Base-by-base conservation (phyloP, 2,888 invertebrate genomes). In the Selenia dentaria region DNA sequence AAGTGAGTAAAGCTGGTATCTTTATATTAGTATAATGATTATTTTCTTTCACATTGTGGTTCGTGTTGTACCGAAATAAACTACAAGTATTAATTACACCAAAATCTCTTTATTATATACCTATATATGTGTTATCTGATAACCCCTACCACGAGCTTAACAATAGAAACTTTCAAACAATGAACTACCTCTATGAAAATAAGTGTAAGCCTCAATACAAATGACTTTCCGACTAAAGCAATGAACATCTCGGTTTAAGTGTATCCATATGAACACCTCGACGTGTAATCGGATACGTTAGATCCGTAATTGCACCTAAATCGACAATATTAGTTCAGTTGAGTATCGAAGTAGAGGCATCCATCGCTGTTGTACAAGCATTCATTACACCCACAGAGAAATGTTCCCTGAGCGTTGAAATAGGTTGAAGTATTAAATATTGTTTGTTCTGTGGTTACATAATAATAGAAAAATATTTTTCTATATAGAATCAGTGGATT, bases 291-390 rank as follows among this genome's bases (percentile, higher is more conserved):
- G 68, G 74, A 79, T 79, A 79, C 70, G 56, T 70, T 60, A 60
- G 59, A 70, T 64, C 59, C 57, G 78, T 80, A 81, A 84, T 83
- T 76, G 84, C 70, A 70, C 71, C 77, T 74, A 81, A 84, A 83
- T 79, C 76, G 83, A 73, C 64, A 61, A 64, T 80, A 83, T 83
- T 83, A 79, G 75, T 80, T 69, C 60, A 59, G 63, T 74, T 66
- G 70, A 60, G 56, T 53, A 53, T 56, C 48, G 55, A 16, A 16
- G 34, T 25, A 64, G 59, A 62, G 68, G 73, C 77, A 78, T 79
- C 75, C 74, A 74, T 83, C 75, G 75, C 67, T 67, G 55, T 61
- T 67, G 62, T 57, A 70, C 69, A 73, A 75, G 80, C 75, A 80
- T 86, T 85, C 80, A 83, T 86, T 86, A 82, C 72, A 51, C 67